Evolutionary conservation across 2,888 invertebrate species (phyloP).

Genomic region (Phalera bucephala): DNA sequence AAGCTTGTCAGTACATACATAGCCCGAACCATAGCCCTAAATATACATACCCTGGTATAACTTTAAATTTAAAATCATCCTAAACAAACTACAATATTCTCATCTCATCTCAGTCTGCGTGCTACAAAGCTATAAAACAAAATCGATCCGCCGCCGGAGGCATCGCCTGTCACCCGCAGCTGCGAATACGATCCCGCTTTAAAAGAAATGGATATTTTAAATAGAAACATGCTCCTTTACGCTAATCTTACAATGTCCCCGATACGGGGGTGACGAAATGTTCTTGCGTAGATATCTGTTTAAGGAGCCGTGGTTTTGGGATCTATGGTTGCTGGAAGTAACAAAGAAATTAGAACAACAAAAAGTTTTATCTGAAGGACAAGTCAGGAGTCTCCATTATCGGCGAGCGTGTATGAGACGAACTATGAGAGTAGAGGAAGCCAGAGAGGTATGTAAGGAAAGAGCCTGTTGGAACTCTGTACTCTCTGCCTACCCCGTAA

Average conservation of each 20-base stretch:
- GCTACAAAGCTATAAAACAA: slow-evolving; percentile 18
- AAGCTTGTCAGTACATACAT: too few species aligned
- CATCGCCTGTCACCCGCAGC: slow-evolving; percentile 61
- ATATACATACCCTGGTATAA: too few species aligned
- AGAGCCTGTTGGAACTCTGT: too few species aligned
- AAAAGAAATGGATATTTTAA: slow-evolving; percentile 57
- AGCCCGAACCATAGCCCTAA: too few species aligned
- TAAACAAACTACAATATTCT: slow-evolving; percentile 10
- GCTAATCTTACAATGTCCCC: slow-evolving; percentile 53
- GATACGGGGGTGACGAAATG: slow-evolving; percentile 53
- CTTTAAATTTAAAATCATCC: slow-evolving; percentile 11
- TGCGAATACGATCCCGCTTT: slow-evolving; percentile 32
- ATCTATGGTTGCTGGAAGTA: slow-evolving; percentile 13
- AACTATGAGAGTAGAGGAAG: too few species aligned
- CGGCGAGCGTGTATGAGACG: too few species aligned
- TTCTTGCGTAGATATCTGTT: slow-evolving; percentile 47
- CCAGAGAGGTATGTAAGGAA: too few species aligned
- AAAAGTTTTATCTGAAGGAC: too few species aligned
- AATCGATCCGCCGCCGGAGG: slow-evolving; percentile 30
- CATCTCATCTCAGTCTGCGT: slow-evolving; percentile 7
- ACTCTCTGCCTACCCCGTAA: too few species aligned
- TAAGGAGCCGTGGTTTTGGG: slow-evolving; percentile 31
- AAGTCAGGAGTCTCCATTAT: too few species aligned
- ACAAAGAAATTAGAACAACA: too few species aligned
- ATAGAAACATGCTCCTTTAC: slow-evolving; percentile 67